Base-by-base conservation (phyloP, 2,888 invertebrate genomes). In the Chrysodeixis includens region DNA sequence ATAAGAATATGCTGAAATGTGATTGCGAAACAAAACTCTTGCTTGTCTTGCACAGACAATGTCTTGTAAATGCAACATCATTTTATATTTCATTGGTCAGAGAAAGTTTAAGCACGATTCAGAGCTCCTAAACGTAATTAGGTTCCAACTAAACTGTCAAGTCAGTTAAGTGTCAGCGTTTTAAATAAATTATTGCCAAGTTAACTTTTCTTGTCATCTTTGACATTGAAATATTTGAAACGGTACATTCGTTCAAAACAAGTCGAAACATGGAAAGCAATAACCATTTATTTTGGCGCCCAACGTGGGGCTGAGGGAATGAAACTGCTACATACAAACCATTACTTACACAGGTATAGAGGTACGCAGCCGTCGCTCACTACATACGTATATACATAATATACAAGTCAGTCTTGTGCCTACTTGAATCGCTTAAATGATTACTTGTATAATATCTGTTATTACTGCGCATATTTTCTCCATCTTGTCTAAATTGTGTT, bases 231-330 rank as follows among this genome's bases (percentile, higher is more conserved):
- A 71, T 74, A 82, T 74, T 70, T 76, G 40, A 62, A 71, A 74
- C 65, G 64, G 61, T 66, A 69, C 75, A 66, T 76, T 76, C 62
- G 65, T 68, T 66, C 66, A 56, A 72, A 77, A 82, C 70, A 80
- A 81, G 83, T 74, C 59, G 70, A 74, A 82, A 75, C 68, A 62
- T 75, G 67, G 40, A 68, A 71, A 75, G 80, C 75, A 77, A 82
- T 80, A 80, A 80, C 74, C 83, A 80, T 80, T 82, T 82, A 70
- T 84, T 86, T 86, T 84, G 88, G 84, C 85, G 83, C 84, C 86
- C 87, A 83, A 83, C 83, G 79, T 73, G 86, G 83, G 79, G 61
- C 79, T 14, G 53, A 44, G 60, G 70, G 74, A 86, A 86, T 86
- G 82, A 84, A 84, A 86, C 80, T 72, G 71, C 75, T 78, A 65